Base-by-base conservation (phyloP, 1,140 invertebrate species). In the Euschistus heros region DNA sequence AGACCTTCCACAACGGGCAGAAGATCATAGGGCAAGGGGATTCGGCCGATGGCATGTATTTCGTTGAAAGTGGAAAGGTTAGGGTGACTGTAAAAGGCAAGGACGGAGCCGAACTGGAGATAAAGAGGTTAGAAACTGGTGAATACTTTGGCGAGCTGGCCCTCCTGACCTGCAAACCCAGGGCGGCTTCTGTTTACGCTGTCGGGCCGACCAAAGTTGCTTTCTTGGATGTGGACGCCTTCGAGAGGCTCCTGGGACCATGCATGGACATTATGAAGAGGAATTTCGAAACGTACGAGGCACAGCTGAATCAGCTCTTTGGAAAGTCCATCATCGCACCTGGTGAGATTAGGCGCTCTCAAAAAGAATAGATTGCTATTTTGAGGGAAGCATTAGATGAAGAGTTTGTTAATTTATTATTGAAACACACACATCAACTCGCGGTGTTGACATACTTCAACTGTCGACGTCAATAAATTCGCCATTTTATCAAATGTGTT, bases 1-100 rank as follows among this genome's bases (percentile, higher is more conserved):
- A 86, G 74, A 81, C 82, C 24, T 92, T 85, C 76, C 74, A 78
- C 55, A 79, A 86, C 72, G 87, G 86, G 57, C 85, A 92, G 67
- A 79, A 84, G 71, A 95, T 97, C 73, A 96, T 97, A 70, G 85
- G 85, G 73, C 92, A 97, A 79, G 93, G 93, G 13, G 92, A 97
- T 73, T 82, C 81, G n/a, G 94, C 92, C 37, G 91, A 97, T 77
- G 94, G 94, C 52, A 95, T 97, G 92, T 97, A 94, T 79, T 97
- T 98, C 77, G 85, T 98, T 27, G 94, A 97, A 78, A 85, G 91
- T 65, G 95, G 95, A 37, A 80, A 82, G 47, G 54, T 24, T 0
- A 37, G 33, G 8, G 87, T 94, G 37, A 82, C 84, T 71, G 88
- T 94, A 72, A 86, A 83, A 72, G 87, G 90, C 74, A 77, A 83